Evolutionary conservation across 2,113 vertebrate genomes (phyloP).

Genomic region (Aphelocoma coerulescens): DNA sequence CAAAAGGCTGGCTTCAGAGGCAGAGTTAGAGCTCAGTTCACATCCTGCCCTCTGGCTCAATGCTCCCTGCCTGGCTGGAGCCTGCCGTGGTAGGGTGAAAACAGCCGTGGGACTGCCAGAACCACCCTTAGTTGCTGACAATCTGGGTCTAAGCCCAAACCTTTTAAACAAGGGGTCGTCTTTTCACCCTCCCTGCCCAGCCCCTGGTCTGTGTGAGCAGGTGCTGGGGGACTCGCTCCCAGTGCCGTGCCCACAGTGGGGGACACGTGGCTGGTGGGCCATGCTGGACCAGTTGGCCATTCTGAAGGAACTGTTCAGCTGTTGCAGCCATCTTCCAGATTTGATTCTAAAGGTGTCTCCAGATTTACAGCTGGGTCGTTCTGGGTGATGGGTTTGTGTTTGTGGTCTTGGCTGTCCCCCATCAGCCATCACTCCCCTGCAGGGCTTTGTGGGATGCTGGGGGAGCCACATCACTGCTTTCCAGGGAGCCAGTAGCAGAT

Average conservation of each 20-base stretch:
- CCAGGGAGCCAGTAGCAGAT: accelerated
- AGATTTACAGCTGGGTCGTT: neutral
- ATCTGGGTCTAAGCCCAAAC: neutral
- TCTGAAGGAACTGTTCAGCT: accelerated
- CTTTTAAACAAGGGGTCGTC: neutral
- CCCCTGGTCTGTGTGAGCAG: neutral
- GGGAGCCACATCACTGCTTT: neutral
- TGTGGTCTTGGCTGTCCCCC: neutral
- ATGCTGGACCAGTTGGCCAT: accelerated
- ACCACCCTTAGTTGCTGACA: neutral
- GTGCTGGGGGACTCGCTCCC: accelerated
- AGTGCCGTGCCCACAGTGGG: accelerated
- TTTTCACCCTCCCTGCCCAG: neutral
- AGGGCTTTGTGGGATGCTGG: neutral
- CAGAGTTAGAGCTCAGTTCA: neutral
- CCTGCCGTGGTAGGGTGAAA: neutral
- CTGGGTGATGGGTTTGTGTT: neutral
- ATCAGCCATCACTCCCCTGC: accelerated
- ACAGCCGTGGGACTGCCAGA: accelerated
- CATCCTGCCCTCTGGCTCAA: accelerated
- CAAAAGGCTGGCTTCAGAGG: neutral
- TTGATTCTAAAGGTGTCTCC: neutral
- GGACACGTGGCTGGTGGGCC: accelerated
- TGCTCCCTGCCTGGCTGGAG: neutral
- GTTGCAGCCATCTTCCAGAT: neutral